Percentiles rank a stretch among this genome's conserved stretches.
Conservation (phyloP, 2,888 invertebrate genomes). For the Auanema freiburgensis region DNA sequence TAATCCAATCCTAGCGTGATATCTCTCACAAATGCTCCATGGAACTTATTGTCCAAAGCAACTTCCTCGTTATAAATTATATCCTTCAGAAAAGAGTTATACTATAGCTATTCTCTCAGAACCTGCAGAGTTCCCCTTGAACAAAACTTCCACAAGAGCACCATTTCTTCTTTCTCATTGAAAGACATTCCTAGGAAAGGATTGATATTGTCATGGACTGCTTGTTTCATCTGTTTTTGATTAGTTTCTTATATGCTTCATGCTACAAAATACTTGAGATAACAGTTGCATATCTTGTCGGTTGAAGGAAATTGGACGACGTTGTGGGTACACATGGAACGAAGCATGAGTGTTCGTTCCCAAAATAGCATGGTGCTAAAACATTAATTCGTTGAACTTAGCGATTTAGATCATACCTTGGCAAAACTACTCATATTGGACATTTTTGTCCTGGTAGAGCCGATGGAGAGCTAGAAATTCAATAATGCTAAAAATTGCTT, state of each 20-base stretch:
- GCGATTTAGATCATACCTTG: slow-evolving; percentile 24
- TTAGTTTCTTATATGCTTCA: not conserved
- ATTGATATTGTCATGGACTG: slow-evolving; percentile 93
- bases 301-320: slow-evolving; percentile 53
- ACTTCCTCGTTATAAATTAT: slow-evolving; percentile 49
- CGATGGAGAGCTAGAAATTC: slow-evolving; percentile 53
- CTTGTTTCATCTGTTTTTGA: slow-evolving; percentile 76
- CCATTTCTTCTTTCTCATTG: slow-evolving; percentile 62
- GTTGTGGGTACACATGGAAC: slow-evolving; percentile 60
- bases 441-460: slow-evolving; percentile 56
- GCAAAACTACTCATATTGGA: slow-evolving; percentile 60
- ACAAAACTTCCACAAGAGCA: slow-evolving; percentile 62
- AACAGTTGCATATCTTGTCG: slow-evolving; percentile 51
- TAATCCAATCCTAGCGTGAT: slow-evolving; percentile 51
- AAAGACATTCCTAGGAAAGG: slow-evolving; percentile 81
- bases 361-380: slow-evolving; percentile 57
- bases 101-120: not conserved
- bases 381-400: too few relatives aligned
- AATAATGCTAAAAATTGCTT: not conserved
- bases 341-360: slow-evolving; percentile 62
- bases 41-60: slow-evolving; percentile 43
- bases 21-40: slow-evolving; percentile 49
- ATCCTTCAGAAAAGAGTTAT: slow-evolving; percentile 21
- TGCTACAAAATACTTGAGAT: slow-evolving; percentile 21
- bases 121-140: slow-evolving; percentile 58